Base-by-base conservation (phyloP, 92 coral and sea anemone genomes). In the Epizoanthus fatuus region DNA sequence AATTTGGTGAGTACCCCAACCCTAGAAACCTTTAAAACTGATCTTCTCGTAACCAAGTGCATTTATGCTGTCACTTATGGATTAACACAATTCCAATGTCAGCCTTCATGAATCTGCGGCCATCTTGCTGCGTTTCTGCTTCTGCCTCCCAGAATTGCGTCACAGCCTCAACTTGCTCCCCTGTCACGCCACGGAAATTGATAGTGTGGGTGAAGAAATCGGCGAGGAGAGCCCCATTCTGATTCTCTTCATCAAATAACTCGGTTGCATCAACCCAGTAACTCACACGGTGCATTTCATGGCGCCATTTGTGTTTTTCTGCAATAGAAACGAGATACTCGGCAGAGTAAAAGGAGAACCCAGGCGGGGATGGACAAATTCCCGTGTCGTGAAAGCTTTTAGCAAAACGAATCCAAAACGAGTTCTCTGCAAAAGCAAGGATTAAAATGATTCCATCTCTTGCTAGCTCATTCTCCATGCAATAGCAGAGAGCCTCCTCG, bases 101-200 rank as follows among this genome's bases (percentile, higher is more conserved):
- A 54, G 63, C 35, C 63, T 62, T 51, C 79, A 53, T 74, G n/a
- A 74, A 5, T 6, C 63, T 74, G 13, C 79, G 79, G 1, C 79
- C 79, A 52, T 74, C 63, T 54, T 51, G 45, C n/a, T 74, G 47
- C 44, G 17, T 12, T 54, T 74, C 55, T 19, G 79, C 79, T 53
- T 74, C 79, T 74, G 32, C 79, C 39, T 74, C 47, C 79, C 79
- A 74, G 60, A 74, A 74, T 14, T 29, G 60, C 45, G 55, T 74
- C 19, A 74, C 64, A 0, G 63, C 63, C 11, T 74, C 63, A 35
- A 32, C 44, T 44, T 53, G 54, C 7, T 16, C 79, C 9, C 35
- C 79, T 74, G 79, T 74, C 79, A 74, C 79, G 49, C 79, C 79
- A 11, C 79, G 79, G 20, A 74, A 74, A 42, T 74, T 54, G 49